A percentile compares a stretch with the other conserved stretches of the same genome.
Evolutionary conservation across 2,113 vertebrate genomes (phyloP).

Genomic region (Mirza zaza): DNA sequence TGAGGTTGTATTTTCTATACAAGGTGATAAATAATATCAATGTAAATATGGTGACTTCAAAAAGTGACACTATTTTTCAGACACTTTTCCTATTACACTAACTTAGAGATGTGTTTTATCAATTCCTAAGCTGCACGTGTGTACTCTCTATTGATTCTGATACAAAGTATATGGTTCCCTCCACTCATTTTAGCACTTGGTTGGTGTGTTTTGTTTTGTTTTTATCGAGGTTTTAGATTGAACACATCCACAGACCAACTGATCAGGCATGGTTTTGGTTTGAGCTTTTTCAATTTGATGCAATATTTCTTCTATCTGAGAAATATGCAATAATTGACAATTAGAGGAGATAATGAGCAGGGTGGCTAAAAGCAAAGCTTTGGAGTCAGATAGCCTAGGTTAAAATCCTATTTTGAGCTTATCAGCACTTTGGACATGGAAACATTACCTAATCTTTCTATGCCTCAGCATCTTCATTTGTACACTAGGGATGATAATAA

Average conservation of each 20-base stretch:
- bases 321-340: not conserved
- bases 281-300: not conserved
- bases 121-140: not conserved
- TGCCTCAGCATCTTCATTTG: not conserved
- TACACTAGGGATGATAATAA: not conserved
- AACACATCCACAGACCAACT: not conserved
- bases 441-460: not conserved
- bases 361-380: not conserved
- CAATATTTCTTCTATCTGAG: not conserved
- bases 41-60: not conserved
- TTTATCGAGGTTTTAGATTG: slow-evolving; percentile 5
- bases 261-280: not conserved
- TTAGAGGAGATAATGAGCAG: not conserved
- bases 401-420: not conserved
- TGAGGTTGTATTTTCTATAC: not conserved
- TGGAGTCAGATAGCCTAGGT: not conserved
- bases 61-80: not conserved
- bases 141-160: not conserved
- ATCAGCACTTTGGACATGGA: not conserved
- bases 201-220: not conserved
- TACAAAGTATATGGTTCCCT: not conserved
- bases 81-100: not conserved
- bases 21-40: not conserved
- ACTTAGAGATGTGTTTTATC: not conserved
- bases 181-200: not conserved